These are phyloP conservation scores for Plutomurus gul DNA, from an alignment of 1,140 invertebrate species.

Conservation along the genomic window DNA sequence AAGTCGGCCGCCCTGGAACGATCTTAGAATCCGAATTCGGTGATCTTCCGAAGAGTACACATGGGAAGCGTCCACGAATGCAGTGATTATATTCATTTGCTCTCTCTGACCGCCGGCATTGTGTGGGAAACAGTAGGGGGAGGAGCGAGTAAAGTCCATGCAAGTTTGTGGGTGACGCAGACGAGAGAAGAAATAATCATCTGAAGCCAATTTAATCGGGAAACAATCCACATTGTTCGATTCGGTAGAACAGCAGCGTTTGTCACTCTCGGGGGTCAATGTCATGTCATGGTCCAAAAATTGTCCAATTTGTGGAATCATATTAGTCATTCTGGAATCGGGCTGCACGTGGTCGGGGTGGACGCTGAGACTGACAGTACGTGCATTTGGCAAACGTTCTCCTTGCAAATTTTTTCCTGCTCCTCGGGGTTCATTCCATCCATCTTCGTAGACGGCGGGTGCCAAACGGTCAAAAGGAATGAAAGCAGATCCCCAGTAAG, in stretches of 20 bases:
- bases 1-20: slow-evolving; percentile 57
- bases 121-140: slow-evolving; percentile 48
- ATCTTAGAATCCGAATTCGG: slow-evolving; percentile 60
- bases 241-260: slow-evolving; percentile 38
- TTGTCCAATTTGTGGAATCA: slow-evolving; percentile 50
- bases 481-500: slow-evolving; percentile 44
- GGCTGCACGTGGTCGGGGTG: slow-evolving; percentile 91
- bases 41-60: slow-evolving; percentile 71
- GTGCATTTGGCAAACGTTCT: slow-evolving; percentile 72
- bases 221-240: slow-evolving; percentile 45
- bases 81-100: slow-evolving; percentile 81
- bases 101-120: slow-evolving; percentile 65
- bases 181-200: slow-evolving; percentile 84
- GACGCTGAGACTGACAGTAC: slow-evolving; percentile 84
- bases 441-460: slow-evolving; percentile 48
- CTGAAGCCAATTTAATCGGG: slow-evolving; percentile 71
- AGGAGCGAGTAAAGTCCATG: slow-evolving; percentile 52
- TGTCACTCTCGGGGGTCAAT: slow-evolving; percentile 45
- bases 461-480: slow-evolving; percentile 45
- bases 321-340: slow-evolving; percentile 56
- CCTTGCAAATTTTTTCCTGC: slow-evolving; percentile 74
- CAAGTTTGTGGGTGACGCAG: slow-evolving; percentile 43
- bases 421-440: slow-evolving; percentile 47
- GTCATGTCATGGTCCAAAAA: slow-evolving; percentile 52
- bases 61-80: slow-evolving; percentile 79